Base-by-base conservation (phyloP, 2,113 vertebrate genomes). In the Ameiurus melas region DNA sequence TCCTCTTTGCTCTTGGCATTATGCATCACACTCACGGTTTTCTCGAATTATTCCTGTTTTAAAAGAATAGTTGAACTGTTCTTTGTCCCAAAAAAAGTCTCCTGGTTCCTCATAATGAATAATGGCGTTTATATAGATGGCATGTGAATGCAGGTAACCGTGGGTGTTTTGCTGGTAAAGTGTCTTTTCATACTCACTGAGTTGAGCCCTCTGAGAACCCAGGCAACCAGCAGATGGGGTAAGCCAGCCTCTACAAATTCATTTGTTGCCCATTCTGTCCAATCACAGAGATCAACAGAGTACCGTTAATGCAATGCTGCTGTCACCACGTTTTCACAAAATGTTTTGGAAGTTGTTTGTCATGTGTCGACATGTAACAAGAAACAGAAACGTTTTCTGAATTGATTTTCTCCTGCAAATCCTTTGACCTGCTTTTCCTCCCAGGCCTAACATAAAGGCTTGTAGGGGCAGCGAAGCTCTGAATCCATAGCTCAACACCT, bases 361-460 rank as follows among this genome's bases (percentile, higher is more conserved):
- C 77, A 91, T 94, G 84, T 68, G 86, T 68, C 85, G 68, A 88
- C 88, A 68, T 89, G 85, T 89, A 93, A 93, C 68, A 91, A 89
- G 79, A 93, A 91, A 91, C 90, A 92, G 88, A 95, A 93, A 89
- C 92, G 47, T 89, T 86, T 80, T 90, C 88, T 90, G 79, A 83
- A 83, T 90, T 91, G 84, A 68, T 84, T 88, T 86, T 86, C 92
- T 94, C 92, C 93, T 98, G 97, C 98, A 97, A 97, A 99, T 96
- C 95, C 95, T 96, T 97, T 98, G 97, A 99, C 98, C 97, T 99
- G 97, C 98, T 99, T 98, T 97, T 98, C 98, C 98, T 98, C 98
- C 98, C 98, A 99, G 98, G 97, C 97, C 97, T 99, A 99, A 98
- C 97, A 98, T 94, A 95, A 98, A 99, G 98, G 97, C 97, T 97